These are phyloP conservation scores for Lepidocolaptes lacrymiger DNA, from an alignment of 2,797 vertebrate genomes.

Conservation along the genomic window DNA sequence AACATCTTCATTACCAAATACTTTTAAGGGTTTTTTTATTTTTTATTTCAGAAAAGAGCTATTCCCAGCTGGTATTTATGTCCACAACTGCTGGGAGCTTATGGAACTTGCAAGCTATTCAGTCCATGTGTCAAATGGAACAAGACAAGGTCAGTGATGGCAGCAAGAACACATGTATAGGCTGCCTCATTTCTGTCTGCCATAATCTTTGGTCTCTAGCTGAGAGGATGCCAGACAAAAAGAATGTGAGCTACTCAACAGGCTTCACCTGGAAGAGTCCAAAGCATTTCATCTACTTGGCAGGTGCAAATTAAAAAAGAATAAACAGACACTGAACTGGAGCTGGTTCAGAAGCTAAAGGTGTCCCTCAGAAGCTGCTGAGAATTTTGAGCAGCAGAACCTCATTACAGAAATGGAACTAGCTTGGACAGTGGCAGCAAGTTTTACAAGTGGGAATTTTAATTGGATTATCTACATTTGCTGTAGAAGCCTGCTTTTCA, in stretches of 20 bases:
- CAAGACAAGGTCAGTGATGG: slow-evolving; percentile 86
- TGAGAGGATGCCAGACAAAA: not conserved
- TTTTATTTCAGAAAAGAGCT: slow-evolving; percentile 78
- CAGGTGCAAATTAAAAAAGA: not conserved
- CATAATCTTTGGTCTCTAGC: not conserved
- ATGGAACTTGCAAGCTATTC: slow-evolving; percentile 95
- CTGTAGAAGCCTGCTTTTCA: not conserved
- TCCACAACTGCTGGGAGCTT: slow-evolving; percentile 96
- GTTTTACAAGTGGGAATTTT: not conserved
- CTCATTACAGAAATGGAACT: not conserved
- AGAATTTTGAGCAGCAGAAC: not conserved
- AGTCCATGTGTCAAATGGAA: slow-evolving; percentile 97
- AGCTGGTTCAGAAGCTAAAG: not conserved
- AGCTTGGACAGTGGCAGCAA: not conserved
- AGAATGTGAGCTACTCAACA: not conserved
- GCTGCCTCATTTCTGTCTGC: not conserved
- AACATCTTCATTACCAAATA: not conserved
- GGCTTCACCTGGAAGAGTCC: not conserved
- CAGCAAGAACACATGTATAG: not conserved
- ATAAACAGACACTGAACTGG: not conserved
- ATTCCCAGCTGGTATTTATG: slow-evolving; percentile 96
- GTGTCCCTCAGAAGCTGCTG: not conserved
- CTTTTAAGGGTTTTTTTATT: not conserved
- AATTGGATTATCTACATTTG: not conserved
- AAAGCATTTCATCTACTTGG: not conserved